Percentiles rank a stretch among this genome's conserved stretches.
Conservation (phyloP, 2,113 vertebrate species). For the Haemorhous mexicanus region DNA sequence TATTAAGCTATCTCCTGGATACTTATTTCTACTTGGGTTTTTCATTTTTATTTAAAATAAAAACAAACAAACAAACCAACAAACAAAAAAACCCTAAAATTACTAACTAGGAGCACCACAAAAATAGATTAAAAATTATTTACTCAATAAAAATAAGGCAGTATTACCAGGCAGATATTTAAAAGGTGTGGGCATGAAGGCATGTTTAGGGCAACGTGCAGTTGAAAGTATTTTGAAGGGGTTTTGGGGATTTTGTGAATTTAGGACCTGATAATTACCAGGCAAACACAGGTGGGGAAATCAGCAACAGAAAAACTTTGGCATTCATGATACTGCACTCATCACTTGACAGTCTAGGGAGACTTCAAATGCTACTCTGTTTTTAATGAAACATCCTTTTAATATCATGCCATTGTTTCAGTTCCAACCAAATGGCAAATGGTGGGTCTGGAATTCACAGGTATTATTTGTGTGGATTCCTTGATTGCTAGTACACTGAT, state of each 20-base stretch:
- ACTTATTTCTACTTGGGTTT: neutral
- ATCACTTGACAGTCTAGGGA: neutral
- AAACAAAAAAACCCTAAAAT: neutral
- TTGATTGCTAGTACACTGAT: neutral
- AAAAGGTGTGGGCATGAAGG: neutral
- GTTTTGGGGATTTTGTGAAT: neutral
- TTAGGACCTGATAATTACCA: neutral
- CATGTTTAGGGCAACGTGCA: neutral
- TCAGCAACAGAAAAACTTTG: neutral
- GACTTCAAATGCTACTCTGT: neutral
- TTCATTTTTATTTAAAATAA: neutral
- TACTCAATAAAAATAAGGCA: neutral
- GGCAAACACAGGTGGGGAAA: slow-evolving; percentile 2
- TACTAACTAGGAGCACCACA: neutral
- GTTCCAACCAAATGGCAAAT: neutral
- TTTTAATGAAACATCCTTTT: slow-evolving; percentile 18
- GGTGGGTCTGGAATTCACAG: neutral
- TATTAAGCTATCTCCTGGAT: neutral
- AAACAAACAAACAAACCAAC: no score
- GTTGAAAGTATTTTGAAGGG: neutral
- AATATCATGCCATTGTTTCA: neutral
- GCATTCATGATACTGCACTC: neutral
- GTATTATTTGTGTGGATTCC: neutral
- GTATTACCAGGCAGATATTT: neutral
- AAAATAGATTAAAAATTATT: neutral